phyloP scores from a whole-genome alignment of 64 coral and sea anemone species.

The Stichodactyla mertensii region DNA sequence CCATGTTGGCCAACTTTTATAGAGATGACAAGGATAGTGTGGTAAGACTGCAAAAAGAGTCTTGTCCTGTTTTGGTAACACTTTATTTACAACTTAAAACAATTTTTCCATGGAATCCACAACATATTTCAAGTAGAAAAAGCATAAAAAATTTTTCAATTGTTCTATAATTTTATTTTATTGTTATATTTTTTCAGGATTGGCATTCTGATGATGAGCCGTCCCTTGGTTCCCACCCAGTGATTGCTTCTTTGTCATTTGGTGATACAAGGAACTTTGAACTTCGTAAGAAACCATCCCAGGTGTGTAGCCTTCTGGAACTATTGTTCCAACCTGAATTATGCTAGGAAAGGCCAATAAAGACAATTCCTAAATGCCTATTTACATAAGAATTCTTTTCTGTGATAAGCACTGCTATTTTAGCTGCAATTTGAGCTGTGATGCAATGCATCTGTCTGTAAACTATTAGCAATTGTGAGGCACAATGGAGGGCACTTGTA shows the following conservation, averaged over 20 bases:
- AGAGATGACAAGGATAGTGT: slow-evolving; percentile 81
- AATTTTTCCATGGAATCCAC: too few relatives aligned
- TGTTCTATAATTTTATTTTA: not conserved
- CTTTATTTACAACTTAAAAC: not conserved
- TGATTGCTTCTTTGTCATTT: slow-evolving; percentile 66
- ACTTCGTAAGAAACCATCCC: slow-evolving; percentile 57
- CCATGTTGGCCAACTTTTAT: slow-evolving; percentile 79
- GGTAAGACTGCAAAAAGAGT: slow-evolving; percentile 28
- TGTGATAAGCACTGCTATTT: too few relatives aligned
- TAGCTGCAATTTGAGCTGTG: too few relatives aligned
- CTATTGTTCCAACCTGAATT: too few relatives aligned
- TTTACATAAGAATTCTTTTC: too few relatives aligned
- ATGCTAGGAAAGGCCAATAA: too few relatives aligned
- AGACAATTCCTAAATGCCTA: too few relatives aligned
- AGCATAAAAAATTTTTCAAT: too few relatives aligned
- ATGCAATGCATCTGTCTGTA: too few relatives aligned
- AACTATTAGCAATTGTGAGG: too few relatives aligned
- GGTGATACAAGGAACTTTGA: slow-evolving; percentile 82
- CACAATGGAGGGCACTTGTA: too few relatives aligned
- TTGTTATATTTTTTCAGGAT: slow-evolving; percentile 24
- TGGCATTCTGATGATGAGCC: slow-evolving; percentile 77
- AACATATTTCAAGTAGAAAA: too few relatives aligned
- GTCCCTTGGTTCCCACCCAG: slow-evolving; percentile 48
- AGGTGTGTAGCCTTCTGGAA: not conserved
- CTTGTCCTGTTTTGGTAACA: not conserved